These are phyloP conservation scores for Lutjanus argentimaculatus DNA, from an alignment of 2,797 vertebrate genomes.

Conservation along the genomic window DNA sequence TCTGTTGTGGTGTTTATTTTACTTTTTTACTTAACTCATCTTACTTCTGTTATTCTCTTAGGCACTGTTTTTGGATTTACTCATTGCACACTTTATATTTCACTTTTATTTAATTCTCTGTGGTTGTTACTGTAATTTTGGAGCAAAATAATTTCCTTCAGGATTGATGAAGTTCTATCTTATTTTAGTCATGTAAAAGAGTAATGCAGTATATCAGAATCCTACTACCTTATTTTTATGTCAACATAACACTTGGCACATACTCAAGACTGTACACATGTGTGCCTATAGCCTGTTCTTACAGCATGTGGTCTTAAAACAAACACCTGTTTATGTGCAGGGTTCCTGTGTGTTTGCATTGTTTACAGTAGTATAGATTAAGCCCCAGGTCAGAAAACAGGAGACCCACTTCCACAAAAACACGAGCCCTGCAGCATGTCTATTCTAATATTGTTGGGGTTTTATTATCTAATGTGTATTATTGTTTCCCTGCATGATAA, in stretches of 20 bases:
- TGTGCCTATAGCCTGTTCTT: neutral
- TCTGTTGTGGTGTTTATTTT: no score
- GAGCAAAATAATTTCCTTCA: no score
- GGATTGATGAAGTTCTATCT: no score
- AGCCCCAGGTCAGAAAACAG: conserved; percentile 3
- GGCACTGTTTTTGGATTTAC: no score
- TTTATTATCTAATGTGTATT: neutral
- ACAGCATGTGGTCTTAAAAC: neutral
- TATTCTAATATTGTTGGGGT: neutral
- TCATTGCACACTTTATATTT: no score
- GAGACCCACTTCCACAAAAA: neutral
- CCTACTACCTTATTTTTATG: neutral
- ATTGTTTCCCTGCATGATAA: conserved; percentile 4
- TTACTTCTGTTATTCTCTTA: no score
- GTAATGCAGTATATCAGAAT: neutral
- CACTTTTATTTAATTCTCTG: no score
- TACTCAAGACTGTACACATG: neutral
- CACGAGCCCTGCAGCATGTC: neutral
- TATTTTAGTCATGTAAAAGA: neutral
- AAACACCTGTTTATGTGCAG: neutral
- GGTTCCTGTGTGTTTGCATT: conserved; percentile 5
- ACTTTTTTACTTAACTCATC: no score
- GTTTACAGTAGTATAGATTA: conserved; percentile 25
- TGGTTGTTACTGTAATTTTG: no score
- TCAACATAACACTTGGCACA: neutral